phyloP scores from a whole-genome alignment of 2,888 invertebrate species.

The Dendrolimus pini region DNA sequence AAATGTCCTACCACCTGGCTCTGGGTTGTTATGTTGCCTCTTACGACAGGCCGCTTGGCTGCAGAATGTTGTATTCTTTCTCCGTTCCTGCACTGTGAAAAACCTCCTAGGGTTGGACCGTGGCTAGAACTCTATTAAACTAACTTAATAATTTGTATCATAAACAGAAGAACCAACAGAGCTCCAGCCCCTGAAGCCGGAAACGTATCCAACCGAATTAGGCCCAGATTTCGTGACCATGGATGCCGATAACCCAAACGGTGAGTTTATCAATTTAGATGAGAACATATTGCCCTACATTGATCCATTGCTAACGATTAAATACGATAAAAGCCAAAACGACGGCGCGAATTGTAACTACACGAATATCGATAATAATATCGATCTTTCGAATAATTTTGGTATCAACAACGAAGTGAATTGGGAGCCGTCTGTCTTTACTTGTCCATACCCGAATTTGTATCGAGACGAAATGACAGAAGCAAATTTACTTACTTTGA shows the following conservation, averaged over 20 bases:
- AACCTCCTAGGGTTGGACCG: too few species aligned
- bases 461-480: not conserved
- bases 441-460: not conserved
- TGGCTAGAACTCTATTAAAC: too few species aligned
- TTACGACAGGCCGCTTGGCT: too few species aligned
- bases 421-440: constrained; percentile 37
- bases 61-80: too few species aligned
- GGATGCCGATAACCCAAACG: constrained; percentile 14
- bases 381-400: not conserved
- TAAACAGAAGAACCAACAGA: too few species aligned
- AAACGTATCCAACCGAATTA: constrained; percentile 35
- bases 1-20: too few species aligned
- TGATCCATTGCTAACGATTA: constrained; percentile 51
- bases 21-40: too few species aligned
- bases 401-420: constrained; percentile 2
- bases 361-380: not conserved
- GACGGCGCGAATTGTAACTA: not conserved
- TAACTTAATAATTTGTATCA: too few species aligned
- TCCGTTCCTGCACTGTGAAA: too few species aligned
- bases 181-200: not conserved
- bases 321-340: constrained; percentile 4
- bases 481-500: not conserved
- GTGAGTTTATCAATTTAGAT: constrained; percentile 36
- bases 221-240: constrained; percentile 48
- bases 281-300: constrained; percentile 55